Evolutionary conservation across 1,140 invertebrate genomes (phyloP).

Genomic region (Anastrepha obliqua): DNA sequence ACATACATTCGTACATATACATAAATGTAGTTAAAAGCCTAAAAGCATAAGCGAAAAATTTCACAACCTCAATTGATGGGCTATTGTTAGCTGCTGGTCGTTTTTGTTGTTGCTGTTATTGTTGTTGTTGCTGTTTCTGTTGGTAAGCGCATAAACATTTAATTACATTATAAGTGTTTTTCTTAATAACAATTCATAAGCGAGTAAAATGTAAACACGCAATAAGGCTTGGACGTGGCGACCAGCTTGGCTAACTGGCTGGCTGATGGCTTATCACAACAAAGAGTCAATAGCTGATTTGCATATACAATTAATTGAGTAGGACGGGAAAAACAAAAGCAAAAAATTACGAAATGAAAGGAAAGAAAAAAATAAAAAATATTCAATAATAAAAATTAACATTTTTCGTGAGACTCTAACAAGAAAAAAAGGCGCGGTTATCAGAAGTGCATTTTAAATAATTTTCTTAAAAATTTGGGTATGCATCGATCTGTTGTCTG

Average conservation of each 20-base stretch:
- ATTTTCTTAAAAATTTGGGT: background rate
- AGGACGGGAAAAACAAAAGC: background rate
- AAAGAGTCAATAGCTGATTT: background rate
- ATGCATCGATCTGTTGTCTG: too few species aligned
- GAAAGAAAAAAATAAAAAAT: background rate
- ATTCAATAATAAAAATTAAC: background rate
- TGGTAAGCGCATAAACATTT: constrained; percentile 7
- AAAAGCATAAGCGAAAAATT: background rate
- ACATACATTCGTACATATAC: too few species aligned
- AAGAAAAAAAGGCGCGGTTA: background rate
- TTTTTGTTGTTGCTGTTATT: background rate
- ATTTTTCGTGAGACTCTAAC: background rate
- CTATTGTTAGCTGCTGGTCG: background rate
- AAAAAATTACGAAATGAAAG: background rate
- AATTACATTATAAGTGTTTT: constrained; percentile 34
- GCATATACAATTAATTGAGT: constrained; percentile 20
- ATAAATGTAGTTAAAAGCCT: background rate
- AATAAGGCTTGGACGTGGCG: background rate
- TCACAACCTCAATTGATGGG: constrained; percentile 3
- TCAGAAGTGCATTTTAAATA: background rate
- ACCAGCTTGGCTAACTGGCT: background rate
- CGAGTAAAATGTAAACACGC: background rate
- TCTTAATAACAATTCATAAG: background rate
- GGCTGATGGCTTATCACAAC: background rate
- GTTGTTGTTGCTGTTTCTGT: background rate